Base-by-base conservation (phyloP, 2,888 invertebrate genomes). In the Conus canariensis region DNA sequence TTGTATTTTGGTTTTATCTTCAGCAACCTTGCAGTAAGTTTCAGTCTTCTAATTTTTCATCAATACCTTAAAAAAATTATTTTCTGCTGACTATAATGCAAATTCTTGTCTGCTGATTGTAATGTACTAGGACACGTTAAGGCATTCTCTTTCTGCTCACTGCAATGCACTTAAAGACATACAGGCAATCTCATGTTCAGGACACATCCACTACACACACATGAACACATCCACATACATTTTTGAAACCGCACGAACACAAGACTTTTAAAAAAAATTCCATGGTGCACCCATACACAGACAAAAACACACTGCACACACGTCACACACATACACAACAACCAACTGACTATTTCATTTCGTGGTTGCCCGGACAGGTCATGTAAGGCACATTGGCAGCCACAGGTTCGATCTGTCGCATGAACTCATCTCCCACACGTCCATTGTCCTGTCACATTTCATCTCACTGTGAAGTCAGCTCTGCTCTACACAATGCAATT, bases 281-380 rank as follows among this genome's bases (percentile, higher is more conserved):
- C 30, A 16, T 64, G 16, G 16, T 70, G 22, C 22, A 70, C 30
- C 25, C 77, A 77, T 12, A 77, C 77, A 77, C 30, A 77, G 30
- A 77, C 77, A 77, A 25, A 77, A 25, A 77, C 77, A 77, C 30
- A 30, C 30, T 14, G 30, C 9, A 30, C 77, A 9, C 77, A 30
- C 70, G 30, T 0, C 77, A 30, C 30, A 30, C 30, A 30, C 30
- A 30, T 30, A 10, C 77, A 80, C 77, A 80, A 30, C 45, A 45
- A 22, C 70, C 64, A 7, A 93, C 94, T 93, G 92, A 95, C 95
- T 94, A 94, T 45, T 82, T 85, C 64, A 91, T 74, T 91, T 95
- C 95, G 92, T 95, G 95, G 88, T 95, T 95, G 85, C 95, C 95
- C n/a, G 94, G 94, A 85, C 94, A 94, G 9, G 95, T 95, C 94